Evolutionary conservation across 1,140 invertebrate species (phyloP).

Genomic region (Calliphora vicina): DNA sequence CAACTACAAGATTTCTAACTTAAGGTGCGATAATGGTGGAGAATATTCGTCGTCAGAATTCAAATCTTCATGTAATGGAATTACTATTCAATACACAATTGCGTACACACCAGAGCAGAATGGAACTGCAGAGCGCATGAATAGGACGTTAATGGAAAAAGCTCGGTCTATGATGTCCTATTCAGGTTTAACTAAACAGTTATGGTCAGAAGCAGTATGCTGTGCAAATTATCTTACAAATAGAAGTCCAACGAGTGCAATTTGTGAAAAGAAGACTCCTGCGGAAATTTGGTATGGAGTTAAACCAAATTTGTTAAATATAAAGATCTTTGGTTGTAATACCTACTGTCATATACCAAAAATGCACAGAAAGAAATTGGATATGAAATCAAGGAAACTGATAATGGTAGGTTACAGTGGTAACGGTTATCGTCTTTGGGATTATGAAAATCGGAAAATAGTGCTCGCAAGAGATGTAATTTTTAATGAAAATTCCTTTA

Average conservation of each 20-base stretch:
- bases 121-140: not conserved
- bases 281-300: not conserved
- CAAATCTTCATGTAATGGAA: not conserved
- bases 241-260: not conserved
- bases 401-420: not conserved
- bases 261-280: not conserved
- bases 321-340: not conserved
- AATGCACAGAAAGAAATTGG: not conserved
- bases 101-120: not conserved
- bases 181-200: not conserved
- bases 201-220: not conserved
- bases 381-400: not conserved
- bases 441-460: not conserved
- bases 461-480: not conserved
- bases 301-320: not conserved
- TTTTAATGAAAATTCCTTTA: not conserved
- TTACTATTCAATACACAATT: not conserved
- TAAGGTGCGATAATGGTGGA: no score
- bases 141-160: not conserved
- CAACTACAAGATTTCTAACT: no score
- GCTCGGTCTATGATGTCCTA: not conserved
- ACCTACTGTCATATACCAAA: not conserved
- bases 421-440: not conserved
- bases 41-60: no score
- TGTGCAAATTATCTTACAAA: not conserved